Conservation (phyloP, 1,140 invertebrate species). For the Pygmarrhopalites habei region DNA sequence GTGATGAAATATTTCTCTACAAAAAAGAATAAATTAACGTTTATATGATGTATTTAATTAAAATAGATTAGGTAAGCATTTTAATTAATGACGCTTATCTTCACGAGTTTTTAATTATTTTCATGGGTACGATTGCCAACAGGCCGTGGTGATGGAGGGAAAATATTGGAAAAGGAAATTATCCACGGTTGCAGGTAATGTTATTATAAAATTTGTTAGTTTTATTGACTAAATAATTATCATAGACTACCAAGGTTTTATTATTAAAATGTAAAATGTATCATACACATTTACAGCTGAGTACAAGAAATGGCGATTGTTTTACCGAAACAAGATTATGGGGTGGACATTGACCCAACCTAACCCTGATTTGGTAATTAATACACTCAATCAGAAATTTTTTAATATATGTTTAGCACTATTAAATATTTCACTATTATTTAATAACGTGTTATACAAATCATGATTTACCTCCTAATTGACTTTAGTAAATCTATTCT, state of each 20-base stretch:
- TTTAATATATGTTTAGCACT: no score
- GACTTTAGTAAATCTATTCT: conserved; percentile 1
- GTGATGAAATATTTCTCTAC: conserved; percentile 47
- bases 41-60: background rate
- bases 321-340: conserved; percentile 75
- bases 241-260: no score
- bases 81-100: no score
- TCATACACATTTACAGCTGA: no score
- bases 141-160: conserved; percentile 90
- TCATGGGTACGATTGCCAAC: no score
- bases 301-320: conserved; percentile 99
- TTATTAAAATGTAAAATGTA: no score
- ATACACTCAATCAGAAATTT: background rate
- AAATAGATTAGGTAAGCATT: no score
- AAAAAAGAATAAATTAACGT: background rate
- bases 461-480: no score
- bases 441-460: no score
- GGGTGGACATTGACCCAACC: conserved; percentile 63
- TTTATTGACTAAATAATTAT: no score
- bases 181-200: conserved; percentile 91
- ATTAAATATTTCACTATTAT: no score
- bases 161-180: conserved; percentile 99
- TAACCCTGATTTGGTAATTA: conserved; percentile 60
- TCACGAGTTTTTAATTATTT: conserved; percentile 5
- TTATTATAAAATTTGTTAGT: no score